These are phyloP conservation scores for Phyllostomus hastatus DNA, from an alignment of 2,113 vertebrate species.

Conservation along the genomic window DNA sequence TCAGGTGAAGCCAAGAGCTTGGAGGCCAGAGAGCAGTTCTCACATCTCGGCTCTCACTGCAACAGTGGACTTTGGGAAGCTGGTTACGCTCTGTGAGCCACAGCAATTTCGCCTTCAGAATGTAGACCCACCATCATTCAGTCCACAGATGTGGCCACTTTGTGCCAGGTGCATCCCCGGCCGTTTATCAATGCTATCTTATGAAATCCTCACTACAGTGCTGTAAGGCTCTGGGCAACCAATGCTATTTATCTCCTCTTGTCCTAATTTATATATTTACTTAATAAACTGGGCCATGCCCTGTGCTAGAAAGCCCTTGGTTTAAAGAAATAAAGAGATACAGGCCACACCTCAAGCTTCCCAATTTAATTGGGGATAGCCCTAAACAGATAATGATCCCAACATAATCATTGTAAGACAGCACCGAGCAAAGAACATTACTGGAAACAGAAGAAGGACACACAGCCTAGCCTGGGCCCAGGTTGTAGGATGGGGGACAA, in stretches of 20 bases:
- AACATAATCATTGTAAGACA: background rate
- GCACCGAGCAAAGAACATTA: background rate
- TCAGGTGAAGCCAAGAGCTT: background rate
- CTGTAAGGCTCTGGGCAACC: background rate
- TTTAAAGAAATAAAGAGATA: background rate
- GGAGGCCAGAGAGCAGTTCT: background rate
- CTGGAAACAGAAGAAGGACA: background rate
- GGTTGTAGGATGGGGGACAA: background rate
- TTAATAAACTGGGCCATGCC: background rate
- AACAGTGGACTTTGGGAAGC: background rate
- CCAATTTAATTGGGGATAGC: background rate
- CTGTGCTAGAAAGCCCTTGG: background rate
- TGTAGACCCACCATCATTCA: no score
- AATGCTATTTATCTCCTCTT: background rate
- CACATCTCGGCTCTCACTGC: background rate
- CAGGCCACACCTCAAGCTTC: background rate
- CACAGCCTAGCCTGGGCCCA: background rate
- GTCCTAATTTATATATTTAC: background rate
- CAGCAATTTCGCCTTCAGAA: background rate
- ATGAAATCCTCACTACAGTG: background rate
- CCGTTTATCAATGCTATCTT: background rate
- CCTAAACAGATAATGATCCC: background rate
- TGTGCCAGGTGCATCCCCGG: background rate
- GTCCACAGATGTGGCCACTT: background rate
- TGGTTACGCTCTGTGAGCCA: background rate